Evolutionary conservation across 2,888 invertebrate species (phyloP).

Genomic region (Acronicta psi): DNA sequence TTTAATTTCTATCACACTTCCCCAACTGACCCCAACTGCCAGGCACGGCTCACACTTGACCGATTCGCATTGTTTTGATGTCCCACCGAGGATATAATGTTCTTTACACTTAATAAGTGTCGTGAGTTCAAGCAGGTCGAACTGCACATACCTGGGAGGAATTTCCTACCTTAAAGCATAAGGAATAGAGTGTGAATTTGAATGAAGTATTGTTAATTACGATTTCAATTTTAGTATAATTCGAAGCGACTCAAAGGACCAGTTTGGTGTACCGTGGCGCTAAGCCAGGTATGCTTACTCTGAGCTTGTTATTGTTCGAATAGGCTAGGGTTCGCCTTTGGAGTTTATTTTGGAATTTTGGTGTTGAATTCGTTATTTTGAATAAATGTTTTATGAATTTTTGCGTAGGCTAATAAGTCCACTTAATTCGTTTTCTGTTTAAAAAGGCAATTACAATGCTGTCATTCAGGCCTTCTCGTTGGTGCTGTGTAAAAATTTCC

Average conservation of each 20-base stretch:
- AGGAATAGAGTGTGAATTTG: slow-evolving; percentile 16
- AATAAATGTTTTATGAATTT: slow-evolving; percentile 1
- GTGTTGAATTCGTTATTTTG: slow-evolving; percentile 25
- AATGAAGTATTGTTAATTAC: slow-evolving; percentile 46
- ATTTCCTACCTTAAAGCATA: slow-evolving; percentile 13
- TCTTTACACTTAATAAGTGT: slow-evolving; percentile 60
- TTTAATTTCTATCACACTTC: slow-evolving; percentile 20
- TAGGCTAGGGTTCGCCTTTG: slow-evolving; percentile 22
- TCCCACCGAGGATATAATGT: slow-evolving; percentile 54
- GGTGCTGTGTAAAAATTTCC: too few relatives aligned
- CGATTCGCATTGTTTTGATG: slow-evolving; percentile 55
- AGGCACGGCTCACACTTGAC: slow-evolving; percentile 40
- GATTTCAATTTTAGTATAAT: slow-evolving; percentile 59
- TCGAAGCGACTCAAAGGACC: slow-evolving; percentile 46
- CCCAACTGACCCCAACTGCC: slow-evolving; percentile 30
- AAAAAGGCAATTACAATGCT: too few relatives aligned
- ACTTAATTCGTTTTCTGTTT: too few relatives aligned
- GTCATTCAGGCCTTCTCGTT: too few relatives aligned
- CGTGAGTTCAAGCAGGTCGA: slow-evolving; percentile 46
- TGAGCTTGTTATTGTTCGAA: slow-evolving; percentile 33
- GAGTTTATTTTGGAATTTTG: slow-evolving; percentile 20
- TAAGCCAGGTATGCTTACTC: slow-evolving; percentile 39
- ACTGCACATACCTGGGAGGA: slow-evolving; percentile 2
- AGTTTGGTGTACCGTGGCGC: slow-evolving; percentile 24
- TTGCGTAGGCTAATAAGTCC: background rate